These are phyloP conservation scores for Anisognathus igniventris DNA, from an alignment of 2,797 vertebrate species.

Conservation along the genomic window DNA sequence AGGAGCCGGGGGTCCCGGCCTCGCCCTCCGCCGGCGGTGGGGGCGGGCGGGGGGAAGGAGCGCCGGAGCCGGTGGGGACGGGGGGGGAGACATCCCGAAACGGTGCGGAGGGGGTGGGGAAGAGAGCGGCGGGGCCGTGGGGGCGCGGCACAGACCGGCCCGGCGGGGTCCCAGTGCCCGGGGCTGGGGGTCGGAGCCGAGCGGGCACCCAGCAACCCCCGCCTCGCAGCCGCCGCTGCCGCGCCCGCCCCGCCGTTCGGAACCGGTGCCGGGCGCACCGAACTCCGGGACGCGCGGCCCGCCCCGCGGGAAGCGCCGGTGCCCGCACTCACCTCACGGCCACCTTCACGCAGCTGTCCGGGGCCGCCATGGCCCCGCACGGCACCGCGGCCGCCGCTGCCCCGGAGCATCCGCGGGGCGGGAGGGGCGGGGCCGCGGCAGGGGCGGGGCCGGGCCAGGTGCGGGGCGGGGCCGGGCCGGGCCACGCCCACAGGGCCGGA, in stretches of 20 bases:
- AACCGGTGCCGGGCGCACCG: neutral
- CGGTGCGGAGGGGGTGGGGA: neutral
- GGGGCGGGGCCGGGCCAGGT: neutral
- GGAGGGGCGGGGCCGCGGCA: neutral
- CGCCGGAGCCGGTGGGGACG: neutral
- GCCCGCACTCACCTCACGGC: conserved; percentile 85
- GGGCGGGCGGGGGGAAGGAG: neutral
- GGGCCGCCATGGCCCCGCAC: conserved; percentile 80
- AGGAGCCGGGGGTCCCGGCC: neutral
- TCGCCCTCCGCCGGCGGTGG: neutral
- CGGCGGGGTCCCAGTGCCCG: neutral
- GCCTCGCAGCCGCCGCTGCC: neutral
- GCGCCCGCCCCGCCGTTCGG: neutral
- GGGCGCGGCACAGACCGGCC: neutral
- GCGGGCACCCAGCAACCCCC: neutral
- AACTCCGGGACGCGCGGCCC: neutral
- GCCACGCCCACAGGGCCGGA: neutral
- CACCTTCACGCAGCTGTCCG: conserved; percentile 92
- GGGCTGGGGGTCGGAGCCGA: neutral
- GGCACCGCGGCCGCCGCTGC: neutral
- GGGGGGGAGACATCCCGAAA: neutral
- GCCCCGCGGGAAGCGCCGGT: neutral
- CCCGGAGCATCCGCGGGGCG: neutral
- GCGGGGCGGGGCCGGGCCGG: neutral
- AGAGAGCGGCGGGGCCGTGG: too few species aligned